Percentiles rank a stretch among this genome's conserved stretches.
These are phyloP conservation scores for Decapterus maruadsi DNA, from an alignment of 2,797 vertebrate genomes.

Conservation along the genomic window DNA sequence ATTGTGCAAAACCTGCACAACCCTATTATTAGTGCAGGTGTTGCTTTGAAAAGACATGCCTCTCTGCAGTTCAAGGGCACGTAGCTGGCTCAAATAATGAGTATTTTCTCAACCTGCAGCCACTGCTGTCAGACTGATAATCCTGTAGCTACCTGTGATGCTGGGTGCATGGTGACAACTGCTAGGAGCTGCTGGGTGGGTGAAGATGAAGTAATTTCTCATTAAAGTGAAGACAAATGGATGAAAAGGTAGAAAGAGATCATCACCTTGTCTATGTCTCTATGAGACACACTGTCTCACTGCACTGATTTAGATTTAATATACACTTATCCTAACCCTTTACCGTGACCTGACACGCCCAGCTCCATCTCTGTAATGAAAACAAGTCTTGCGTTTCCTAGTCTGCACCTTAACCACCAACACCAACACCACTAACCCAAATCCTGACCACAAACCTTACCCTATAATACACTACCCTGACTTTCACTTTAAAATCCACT, in stretches of 20 bases:
- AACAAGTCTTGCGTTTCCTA: neutral
- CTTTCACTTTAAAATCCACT: neutral
- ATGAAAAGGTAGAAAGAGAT: conserved; percentile 22
- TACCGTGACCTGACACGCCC: neutral
- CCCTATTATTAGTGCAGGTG: neutral
- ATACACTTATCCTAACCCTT: neutral
- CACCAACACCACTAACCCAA: neutral
- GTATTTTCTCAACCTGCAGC: conserved; percentile 18
- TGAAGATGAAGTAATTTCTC: conserved; percentile 18
- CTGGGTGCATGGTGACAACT: conserved; percentile 15
- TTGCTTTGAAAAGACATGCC: conserved; percentile 37
- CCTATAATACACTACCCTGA: neutral
- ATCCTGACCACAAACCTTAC: neutral
- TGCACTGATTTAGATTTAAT: neutral
- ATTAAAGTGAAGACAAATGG: conserved; percentile 13
- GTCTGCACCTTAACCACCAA: neutral
- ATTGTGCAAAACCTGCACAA: too few species aligned
- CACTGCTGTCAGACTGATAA: conserved; percentile 45
- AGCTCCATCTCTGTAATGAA: neutral
- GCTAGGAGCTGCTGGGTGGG: conserved; percentile 2
- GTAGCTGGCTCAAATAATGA: conserved; percentile 32
- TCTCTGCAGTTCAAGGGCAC: conserved; percentile 30
- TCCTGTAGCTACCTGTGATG: conserved; percentile 16
- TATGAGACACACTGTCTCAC: neutral
- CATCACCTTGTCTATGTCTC: neutral